Conservation (phyloP, 2,113 vertebrate genomes). For the Phocoena phocoena region DNA sequence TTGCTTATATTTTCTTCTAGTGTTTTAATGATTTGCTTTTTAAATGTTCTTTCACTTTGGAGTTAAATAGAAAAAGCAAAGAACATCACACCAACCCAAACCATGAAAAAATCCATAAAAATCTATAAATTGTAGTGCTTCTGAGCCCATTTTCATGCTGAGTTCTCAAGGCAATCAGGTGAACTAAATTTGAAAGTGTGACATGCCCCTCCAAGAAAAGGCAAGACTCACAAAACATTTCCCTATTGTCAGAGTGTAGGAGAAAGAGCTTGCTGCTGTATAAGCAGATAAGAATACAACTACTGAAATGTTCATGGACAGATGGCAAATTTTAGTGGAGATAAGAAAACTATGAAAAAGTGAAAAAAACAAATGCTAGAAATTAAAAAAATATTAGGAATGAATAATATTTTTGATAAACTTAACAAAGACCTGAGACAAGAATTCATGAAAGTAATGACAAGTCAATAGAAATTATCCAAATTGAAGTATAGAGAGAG, state of each 20-base stretch:
- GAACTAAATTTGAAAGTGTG: not conserved
- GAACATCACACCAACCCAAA: not conserved
- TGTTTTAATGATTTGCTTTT: not conserved
- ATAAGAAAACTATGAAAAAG: not conserved
- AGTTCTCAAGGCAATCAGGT: not conserved
- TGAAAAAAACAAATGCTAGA: not conserved
- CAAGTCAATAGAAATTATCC: not conserved
- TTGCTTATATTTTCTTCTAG: not conserved
- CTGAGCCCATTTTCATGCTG: not conserved
- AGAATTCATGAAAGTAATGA: not conserved
- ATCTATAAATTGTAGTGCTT: not conserved
- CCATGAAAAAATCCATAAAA: not conserved
- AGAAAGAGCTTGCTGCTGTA: not conserved
- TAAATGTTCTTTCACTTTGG: not conserved
- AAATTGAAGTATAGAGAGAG: not conserved
- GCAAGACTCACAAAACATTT: not conserved
- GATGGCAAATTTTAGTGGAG: not conserved
- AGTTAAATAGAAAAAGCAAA: not conserved
- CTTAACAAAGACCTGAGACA: not conserved
- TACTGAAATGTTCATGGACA: not conserved
- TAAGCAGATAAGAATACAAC: not conserved
- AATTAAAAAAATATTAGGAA: not conserved
- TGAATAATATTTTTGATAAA: not conserved
- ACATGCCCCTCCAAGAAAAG: not conserved
- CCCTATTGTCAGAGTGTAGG: too few species aligned